Percentiles rank a stretch among this genome's conserved stretches.
phyloP scores from a whole-genome alignment of 1,140 invertebrate genomes.

The Brachionus calyciflorus region DNA sequence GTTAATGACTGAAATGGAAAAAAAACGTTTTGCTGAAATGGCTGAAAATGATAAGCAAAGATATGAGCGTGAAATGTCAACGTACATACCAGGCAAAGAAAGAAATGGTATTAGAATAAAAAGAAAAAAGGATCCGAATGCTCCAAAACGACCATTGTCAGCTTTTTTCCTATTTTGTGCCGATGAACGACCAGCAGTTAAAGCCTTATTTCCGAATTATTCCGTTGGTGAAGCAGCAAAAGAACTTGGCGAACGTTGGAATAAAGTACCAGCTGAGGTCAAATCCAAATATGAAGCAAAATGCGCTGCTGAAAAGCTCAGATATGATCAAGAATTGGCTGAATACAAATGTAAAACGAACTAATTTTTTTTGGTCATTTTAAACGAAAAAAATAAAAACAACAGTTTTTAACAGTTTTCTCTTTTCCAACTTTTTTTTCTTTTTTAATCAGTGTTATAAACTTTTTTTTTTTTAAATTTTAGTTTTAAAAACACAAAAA shows the following conservation, averaged over 20 bases:
- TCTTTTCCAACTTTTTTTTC: no score
- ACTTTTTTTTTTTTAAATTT: no score
- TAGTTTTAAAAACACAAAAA: no score
- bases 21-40: constrained; percentile 97
- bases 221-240: constrained; percentile 96
- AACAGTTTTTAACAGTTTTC: no score
- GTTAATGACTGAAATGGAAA: constrained; percentile 98
- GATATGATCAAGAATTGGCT: constrained; percentile 72
- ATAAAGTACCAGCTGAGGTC: constrained; percentile 73
- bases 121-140: constrained; percentile 89
- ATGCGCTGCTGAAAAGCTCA: constrained; percentile 88
- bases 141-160: constrained; percentile 91
- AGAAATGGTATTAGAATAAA: constrained; percentile 67
- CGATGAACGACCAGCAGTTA: constrained; percentile 89
- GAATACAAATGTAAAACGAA: neutral
- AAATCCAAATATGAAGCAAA: constrained; percentile 86
- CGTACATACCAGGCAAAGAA: constrained; percentile 80
- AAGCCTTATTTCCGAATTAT: constrained; percentile 85
- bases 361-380: neutral
- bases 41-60: constrained; percentile 92
- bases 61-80: constrained; percentile 92
- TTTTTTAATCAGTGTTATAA: no score
- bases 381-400: no score
- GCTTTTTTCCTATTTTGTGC: constrained; percentile 99
- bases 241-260: constrained; percentile 91